Evolutionary conservation across 2,113 vertebrate genomes (phyloP).

Genomic region (Acinonyx jubatus): DNA sequence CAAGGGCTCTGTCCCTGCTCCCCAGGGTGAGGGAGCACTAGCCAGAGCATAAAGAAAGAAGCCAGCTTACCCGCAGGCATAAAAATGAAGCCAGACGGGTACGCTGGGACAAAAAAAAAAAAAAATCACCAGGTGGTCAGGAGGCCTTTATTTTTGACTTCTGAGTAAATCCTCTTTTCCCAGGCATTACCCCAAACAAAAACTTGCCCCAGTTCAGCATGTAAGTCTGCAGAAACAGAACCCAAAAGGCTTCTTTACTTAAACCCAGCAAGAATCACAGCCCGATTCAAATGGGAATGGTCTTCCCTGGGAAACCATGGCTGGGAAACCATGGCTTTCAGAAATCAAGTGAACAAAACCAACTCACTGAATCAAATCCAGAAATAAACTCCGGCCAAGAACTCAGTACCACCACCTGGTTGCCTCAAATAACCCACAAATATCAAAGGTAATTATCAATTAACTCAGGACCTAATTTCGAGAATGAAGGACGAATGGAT

Average conservation of each 20-base stretch:
- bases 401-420: neutral
- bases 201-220: neutral
- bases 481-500: neutral
- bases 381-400: neutral
- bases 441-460: neutral
- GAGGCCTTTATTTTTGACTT: conserved; percentile 19
- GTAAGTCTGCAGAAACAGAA: conserved; percentile 21
- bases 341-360: neutral
- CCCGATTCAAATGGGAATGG: neutral
- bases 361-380: neutral
- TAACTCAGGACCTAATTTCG: neutral
- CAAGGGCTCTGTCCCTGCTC: neutral
- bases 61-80: neutral
- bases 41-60: neutral
- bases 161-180: conserved; percentile 57
- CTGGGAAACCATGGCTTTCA: neutral
- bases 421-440: conserved; percentile 47
- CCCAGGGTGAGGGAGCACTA: neutral
- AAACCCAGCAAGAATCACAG: neutral
- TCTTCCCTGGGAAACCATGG: conserved; percentile 15
- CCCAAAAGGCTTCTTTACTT: conserved; percentile 1
- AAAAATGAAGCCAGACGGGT: neutral
- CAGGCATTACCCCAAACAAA: conserved; percentile 28
- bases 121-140: conserved; percentile 4
- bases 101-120: neutral